phyloP scores from a whole-genome alignment of 2,113 vertebrate species.

The Elephantulus edwardii region DNA sequence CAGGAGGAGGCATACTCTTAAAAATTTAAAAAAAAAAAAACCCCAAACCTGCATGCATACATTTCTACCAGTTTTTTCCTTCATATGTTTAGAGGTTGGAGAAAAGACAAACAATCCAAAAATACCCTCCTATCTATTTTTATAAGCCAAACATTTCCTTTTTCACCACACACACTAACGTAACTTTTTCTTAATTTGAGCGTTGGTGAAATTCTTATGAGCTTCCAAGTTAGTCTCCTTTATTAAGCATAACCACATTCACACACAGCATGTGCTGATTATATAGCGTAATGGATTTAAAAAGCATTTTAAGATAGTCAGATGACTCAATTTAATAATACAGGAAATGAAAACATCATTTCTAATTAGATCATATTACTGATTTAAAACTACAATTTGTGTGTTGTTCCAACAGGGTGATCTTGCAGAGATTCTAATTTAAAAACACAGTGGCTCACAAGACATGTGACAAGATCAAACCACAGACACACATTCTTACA shows the following conservation, averaged over 20 bases:
- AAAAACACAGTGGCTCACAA: constrained; percentile 62
- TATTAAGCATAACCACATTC: constrained; percentile 73
- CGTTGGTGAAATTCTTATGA: constrained; percentile 61
- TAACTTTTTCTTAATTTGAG: constrained; percentile 38
- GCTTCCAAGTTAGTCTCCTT: constrained; percentile 70
- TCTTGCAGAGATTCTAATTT: constrained; percentile 75
- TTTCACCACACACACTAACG: constrained; percentile 12
- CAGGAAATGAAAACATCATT: constrained; percentile 83
- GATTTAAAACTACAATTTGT: constrained; percentile 80
- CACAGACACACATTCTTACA: background rate
- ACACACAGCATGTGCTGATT: constrained; percentile 74
- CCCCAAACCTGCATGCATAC: too few relatives aligned
- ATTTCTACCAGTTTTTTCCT: constrained; percentile 66
- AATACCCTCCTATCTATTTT: constrained; percentile 57
- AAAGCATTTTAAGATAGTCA: constrained; percentile 77
- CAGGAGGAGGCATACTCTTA: constrained; percentile 19
- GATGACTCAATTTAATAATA: constrained; percentile 80
- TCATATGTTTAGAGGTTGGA: constrained; percentile 64
- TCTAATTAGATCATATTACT: constrained; percentile 81
- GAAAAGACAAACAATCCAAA: background rate
- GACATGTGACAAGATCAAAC: constrained; percentile 64
- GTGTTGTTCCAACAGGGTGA: constrained; percentile 69
- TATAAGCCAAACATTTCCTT: constrained; percentile 47
- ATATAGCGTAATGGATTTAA: constrained; percentile 69
- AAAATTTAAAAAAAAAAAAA: constrained; percentile 53